Base-by-base conservation (phyloP, 2,888 invertebrate species). In the Lasioglossum figueresi region DNA sequence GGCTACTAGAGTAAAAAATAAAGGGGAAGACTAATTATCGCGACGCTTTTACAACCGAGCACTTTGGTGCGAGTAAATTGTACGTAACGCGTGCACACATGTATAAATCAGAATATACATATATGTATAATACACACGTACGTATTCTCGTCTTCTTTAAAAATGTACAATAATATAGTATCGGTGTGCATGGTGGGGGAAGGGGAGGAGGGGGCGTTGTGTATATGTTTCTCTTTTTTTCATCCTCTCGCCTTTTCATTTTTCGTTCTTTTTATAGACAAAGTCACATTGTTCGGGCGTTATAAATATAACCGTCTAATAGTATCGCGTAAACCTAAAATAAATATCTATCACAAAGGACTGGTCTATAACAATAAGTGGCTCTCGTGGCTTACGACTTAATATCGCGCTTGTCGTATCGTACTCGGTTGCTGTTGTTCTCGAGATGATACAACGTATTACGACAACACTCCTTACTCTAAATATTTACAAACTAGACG, bases 301-400 rank as follows among this genome's bases (percentile, higher is more conserved):
- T 83, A 90, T 92, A 92, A 92, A 91, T 91, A 92, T 91, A 92
- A 91, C 84, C 91, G 91, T 89, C 88, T 88, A 75, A 84, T 84
- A 91, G 85, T 86, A 90, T 82, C 70, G 88, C 89, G 88, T 92
- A 92, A 91, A 86, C 84, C 93, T 94, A 94, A 85, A 94, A 94
- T 94, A 94, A 94, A 94, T 94, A 94, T 92, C 93, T 94, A 94
- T 94, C 94, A 94, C 94, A 94, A 94, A 94, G 93, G 90, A 91
- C 93, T 93, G 91, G 89, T 94, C 90, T 93, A 92, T 79, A 87
- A 87, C 88, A 45, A 84, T 88, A 88, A 85, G 81, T 88, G 87
- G 87, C 83, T 91, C 76, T 82, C 79, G 82, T 82, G 73, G 79
- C 82, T 86, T 79, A 86, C 76, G 68, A 27, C 76, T 52, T 75